Percentiles rank a stretch among this genome's conserved stretches.
Conservation (phyloP, 2,113 vertebrate genomes). For the Rana temporaria region DNA sequence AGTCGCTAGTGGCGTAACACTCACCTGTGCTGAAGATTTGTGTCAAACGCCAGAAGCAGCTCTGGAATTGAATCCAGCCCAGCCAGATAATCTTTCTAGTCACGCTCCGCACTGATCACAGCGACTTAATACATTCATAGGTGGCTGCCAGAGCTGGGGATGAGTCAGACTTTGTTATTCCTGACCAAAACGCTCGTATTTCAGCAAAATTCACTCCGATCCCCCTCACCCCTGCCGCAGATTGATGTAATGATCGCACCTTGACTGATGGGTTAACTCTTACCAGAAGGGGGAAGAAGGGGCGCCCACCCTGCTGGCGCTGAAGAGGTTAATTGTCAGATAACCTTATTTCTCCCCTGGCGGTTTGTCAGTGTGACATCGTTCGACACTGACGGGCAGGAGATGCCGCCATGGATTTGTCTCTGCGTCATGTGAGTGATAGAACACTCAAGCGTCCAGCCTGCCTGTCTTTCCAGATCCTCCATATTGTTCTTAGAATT, state of each 20-base stretch:
- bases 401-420: too few relatives aligned
- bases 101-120: conserved; percentile 23
- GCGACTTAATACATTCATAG: conserved; percentile 5
- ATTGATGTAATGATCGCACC: not conserved
- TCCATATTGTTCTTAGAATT: too few relatives aligned
- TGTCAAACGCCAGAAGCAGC: not conserved
- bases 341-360: not conserved
- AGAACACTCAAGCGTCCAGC: too few relatives aligned
- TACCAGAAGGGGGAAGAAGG: not conserved
- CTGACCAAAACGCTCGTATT: conserved; percentile 16
- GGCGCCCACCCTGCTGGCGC: not conserved
- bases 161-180: conserved; percentile 50
- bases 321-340: conserved; percentile 13
- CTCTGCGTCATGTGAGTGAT: too few relatives aligned
- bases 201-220: not conserved
- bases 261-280: not conserved
- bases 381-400: not conserved
- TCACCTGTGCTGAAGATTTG: conserved; percentile 8
- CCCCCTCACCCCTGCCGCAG: not conserved
- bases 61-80: not conserved
- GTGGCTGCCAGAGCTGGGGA: conserved; percentile 7
- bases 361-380: not conserved
- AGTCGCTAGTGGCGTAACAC: not conserved
- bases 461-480: too few relatives aligned
- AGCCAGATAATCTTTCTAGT: conserved; percentile 16